Evolutionary conservation across 1,140 invertebrate species (phyloP).

Genomic region (Dreissena rostriformis): DNA sequence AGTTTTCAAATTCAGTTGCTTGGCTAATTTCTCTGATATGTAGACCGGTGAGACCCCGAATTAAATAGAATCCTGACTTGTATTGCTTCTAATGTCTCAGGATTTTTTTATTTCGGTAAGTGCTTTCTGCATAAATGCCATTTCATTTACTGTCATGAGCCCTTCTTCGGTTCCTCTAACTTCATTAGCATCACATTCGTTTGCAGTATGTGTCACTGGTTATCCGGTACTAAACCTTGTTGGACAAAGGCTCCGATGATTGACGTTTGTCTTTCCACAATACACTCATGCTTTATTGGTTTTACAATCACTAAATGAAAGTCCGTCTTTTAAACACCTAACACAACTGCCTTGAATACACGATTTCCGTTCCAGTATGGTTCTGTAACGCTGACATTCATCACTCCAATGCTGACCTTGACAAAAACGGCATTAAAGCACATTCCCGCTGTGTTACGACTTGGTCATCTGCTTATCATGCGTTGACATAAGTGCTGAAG

Average conservation of each 20-base stretch:
- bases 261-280: slow-evolving; percentile 17
- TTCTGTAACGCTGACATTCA: slow-evolving; percentile 17
- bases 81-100: not conserved
- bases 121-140: slow-evolving; percentile 21
- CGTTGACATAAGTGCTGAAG: not conserved
- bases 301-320: slow-evolving; percentile 11
- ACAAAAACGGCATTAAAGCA: slow-evolving; percentile 15
- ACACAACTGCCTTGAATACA: slow-evolving; percentile 8
- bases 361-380: not conserved
- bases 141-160: not conserved
- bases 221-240: slow-evolving; percentile 10
- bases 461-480: not conserved
- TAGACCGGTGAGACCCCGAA: slow-evolving; percentile 9
- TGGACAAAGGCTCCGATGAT: slow-evolving; percentile 32
- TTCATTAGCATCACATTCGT: not conserved
- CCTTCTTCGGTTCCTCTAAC: not conserved
- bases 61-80: slow-evolving; percentile 4
- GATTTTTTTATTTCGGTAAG: slow-evolving; percentile 9
- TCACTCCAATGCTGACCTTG: slow-evolving; percentile 25
- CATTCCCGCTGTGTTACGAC: not conserved
- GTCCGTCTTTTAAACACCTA: slow-evolving; percentile 9
- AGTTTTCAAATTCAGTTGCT: slow-evolving; percentile 1
- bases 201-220: not conserved
- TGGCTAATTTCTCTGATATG: slow-evolving; percentile 5
- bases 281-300: slow-evolving; percentile 21